Evolutionary conservation across 2,888 invertebrate genomes (phyloP).

Genomic region (Caenorhabditis becei): DNA sequence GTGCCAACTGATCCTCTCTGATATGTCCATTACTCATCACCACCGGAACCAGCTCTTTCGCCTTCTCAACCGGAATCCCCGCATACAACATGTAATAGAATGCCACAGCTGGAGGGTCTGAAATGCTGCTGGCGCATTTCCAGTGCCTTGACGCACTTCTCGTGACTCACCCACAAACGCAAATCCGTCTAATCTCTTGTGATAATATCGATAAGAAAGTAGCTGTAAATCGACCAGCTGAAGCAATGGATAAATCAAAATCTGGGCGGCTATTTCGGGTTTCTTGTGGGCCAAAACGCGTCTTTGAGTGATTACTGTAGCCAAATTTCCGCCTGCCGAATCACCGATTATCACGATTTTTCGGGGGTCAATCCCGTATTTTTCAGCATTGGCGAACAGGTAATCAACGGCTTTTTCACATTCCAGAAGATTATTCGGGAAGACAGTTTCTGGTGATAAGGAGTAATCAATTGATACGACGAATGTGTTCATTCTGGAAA

Average conservation of each 20-base stretch:
- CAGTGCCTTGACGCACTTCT: neutral
- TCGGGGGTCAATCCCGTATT: constrained; percentile 70
- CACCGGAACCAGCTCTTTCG: constrained; percentile 42
- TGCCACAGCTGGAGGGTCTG: constrained; percentile 72
- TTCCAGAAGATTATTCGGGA: constrained; percentile 82
- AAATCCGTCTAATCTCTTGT: constrained; percentile 64
- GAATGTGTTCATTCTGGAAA: constrained; percentile 66
- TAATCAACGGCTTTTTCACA: constrained; percentile 81
- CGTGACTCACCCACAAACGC: constrained; percentile 70
- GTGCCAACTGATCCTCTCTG: constrained; percentile 10
- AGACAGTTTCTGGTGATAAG: constrained; percentile 82
- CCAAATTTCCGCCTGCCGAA: constrained; percentile 78
- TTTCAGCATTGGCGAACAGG: constrained; percentile 71
- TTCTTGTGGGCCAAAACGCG: constrained; percentile 28
- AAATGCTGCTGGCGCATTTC: constrained; percentile 14
- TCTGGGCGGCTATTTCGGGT: constrained; percentile 70
- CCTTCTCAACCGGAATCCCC: constrained; percentile 66
- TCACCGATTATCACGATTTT: constrained; percentile 76
- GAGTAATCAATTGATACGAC: constrained; percentile 80
- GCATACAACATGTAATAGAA: constrained; percentile 74
- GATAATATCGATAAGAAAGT: constrained; percentile 76
- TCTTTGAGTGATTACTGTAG: constrained; percentile 71
- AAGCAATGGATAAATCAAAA: constrained; percentile 82
- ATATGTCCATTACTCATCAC: constrained; percentile 72
- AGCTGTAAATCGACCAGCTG: constrained; percentile 82